Conservation (phyloP, 2,797 vertebrate genomes). For the Phoxinus dragarum region DNA sequence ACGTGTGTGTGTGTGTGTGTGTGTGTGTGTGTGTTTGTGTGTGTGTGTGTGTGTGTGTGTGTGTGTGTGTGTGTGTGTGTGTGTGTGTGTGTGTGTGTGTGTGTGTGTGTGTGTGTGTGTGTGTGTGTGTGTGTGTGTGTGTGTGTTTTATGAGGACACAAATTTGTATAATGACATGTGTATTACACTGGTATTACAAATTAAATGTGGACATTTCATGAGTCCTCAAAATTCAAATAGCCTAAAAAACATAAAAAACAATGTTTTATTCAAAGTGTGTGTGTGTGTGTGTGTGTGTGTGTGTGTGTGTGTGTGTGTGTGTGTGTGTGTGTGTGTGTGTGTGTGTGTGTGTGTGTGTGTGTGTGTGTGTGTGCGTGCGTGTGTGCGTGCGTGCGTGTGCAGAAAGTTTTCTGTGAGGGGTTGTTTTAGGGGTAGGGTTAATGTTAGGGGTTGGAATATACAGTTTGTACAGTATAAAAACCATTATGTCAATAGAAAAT, state of each 20-base stretch:
- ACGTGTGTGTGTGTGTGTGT: constrained; percentile 23
- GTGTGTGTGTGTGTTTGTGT: background rate
- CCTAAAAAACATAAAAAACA: too few species aligned
- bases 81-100: too few species aligned
- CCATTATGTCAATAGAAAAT: too few species aligned
- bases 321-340: background rate
- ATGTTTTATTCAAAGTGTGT: too few species aligned
- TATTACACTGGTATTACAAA: too few species aligned
- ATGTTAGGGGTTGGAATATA: too few species aligned
- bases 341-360: background rate
- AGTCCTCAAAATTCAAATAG: too few species aligned
- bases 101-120: background rate
- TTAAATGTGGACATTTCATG: too few species aligned
- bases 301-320: background rate
- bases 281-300: constrained; percentile 18
- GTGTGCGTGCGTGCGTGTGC: background rate
- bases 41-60: background rate
- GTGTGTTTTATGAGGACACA: too few species aligned
- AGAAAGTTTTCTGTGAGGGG: background rate
- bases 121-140: constrained; percentile 22
- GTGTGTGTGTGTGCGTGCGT: background rate
- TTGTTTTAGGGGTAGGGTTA: background rate
- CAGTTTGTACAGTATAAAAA: too few species aligned
- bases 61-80: background rate
- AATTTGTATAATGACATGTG: too few species aligned